Conservation (phyloP, 2,888 invertebrate genomes). For the Itoplectis maculator region DNA sequence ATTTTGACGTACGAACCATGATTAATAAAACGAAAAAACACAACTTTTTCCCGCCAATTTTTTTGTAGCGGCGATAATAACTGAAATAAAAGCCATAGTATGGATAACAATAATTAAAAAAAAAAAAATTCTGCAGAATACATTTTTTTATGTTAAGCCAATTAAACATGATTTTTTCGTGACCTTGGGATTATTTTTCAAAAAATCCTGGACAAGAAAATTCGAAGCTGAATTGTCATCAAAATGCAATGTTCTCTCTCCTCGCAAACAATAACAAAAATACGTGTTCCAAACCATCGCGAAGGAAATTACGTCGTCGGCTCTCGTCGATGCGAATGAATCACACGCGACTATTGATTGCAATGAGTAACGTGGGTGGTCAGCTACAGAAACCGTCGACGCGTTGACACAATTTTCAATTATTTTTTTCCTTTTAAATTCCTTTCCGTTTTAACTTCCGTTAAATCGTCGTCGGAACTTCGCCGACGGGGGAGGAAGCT, state of each 20-base stretch:
- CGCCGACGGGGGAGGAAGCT: neutral
- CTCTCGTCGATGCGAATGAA: conserved; percentile 22
- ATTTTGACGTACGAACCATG: neutral
- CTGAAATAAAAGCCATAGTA: neutral
- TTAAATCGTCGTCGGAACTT: conserved; percentile 36
- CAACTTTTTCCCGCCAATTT: neutral
- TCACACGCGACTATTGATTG: conserved; percentile 40
- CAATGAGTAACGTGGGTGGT: conserved; percentile 18
- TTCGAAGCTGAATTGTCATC: too few species aligned
- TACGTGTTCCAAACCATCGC: neutral
- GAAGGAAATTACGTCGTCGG: conserved; percentile 23
- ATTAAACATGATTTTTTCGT: neutral
- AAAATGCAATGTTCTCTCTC: too few species aligned
- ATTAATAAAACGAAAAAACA: neutral
- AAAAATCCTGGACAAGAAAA: neutral
- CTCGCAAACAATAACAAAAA: neutral
- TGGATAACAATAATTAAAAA: neutral
- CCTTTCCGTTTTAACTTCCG: conserved; percentile 16
- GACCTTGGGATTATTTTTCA: neutral
- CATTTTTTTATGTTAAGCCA: neutral
- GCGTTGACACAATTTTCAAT: too few species aligned
- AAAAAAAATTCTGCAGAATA: neutral
- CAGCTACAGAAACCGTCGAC: neutral
- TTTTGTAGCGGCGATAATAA: neutral
- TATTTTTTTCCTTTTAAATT: too few species aligned